A percentile compares a stretch with the other conserved stretches of the same genome.
Evolutionary conservation across 2,113 vertebrate species (phyloP).

Genomic region (Pan troglodytes): DNA sequence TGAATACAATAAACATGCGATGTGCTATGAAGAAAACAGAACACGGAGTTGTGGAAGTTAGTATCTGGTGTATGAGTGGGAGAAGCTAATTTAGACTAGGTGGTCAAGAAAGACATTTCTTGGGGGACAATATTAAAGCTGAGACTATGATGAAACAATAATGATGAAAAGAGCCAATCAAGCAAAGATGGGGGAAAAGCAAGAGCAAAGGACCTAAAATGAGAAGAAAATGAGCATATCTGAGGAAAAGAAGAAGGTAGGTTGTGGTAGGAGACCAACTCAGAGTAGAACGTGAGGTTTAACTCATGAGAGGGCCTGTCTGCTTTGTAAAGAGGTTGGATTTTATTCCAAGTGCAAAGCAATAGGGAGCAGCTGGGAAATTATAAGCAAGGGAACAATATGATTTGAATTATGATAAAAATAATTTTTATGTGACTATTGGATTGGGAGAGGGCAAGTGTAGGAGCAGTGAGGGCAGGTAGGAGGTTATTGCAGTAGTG

Average conservation of each 20-base stretch:
- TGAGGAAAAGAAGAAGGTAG: not conserved
- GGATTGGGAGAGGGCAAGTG: not conserved
- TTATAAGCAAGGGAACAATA: not conserved
- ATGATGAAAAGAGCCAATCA: not conserved
- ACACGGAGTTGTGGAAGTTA: not conserved
- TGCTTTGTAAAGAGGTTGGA: not conserved
- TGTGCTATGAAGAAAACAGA: not conserved
- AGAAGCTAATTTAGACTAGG: not conserved
- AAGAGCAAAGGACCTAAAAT: not conserved
- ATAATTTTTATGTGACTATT: not conserved
- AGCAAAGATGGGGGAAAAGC: not conserved
- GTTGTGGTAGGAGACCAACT: not conserved
- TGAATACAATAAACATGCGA: not conserved
- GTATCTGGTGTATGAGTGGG: not conserved
- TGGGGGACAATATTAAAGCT: not conserved
- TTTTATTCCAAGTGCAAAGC: not conserved
- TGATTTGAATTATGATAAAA: not conserved
- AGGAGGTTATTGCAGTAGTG: rapidly evolving
- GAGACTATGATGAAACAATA: not conserved
- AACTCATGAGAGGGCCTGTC: not conserved
- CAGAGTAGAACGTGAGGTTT: not conserved
- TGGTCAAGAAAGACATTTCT: not conserved
- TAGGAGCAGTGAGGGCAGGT: not conserved
- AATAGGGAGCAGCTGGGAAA: not conserved
- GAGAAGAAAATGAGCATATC: not conserved